Percentiles rank a stretch among this genome's conserved stretches.
phyloP scores from a whole-genome alignment of 2,797 vertebrate species.

The Pseudomugil tenellus region DNA sequence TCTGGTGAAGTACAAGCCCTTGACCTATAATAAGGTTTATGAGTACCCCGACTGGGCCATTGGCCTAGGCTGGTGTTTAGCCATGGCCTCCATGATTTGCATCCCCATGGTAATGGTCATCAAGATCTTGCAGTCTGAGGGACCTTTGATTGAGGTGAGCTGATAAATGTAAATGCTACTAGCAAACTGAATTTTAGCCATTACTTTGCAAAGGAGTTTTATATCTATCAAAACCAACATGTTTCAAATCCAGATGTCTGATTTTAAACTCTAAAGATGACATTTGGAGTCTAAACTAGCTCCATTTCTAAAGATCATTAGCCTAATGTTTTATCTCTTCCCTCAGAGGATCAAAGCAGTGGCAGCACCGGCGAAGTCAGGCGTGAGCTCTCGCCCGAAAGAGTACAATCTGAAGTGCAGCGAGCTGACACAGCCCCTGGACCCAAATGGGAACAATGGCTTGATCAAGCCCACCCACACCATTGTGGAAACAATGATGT shows the following conservation, averaged over 20 bases:
- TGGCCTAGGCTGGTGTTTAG: conserved; percentile 93
- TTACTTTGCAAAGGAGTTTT: neutral
- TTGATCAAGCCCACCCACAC: conserved; percentile 93
- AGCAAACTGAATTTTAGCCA: neutral
- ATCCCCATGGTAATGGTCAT: conserved; percentile 95
- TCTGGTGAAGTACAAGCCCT: conserved; percentile 93
- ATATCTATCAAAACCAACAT: too few species aligned
- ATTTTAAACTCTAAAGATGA: conserved; percentile 16
- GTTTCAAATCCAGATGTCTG: conserved; percentile 4
- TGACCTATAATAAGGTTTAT: conserved; percentile 97
- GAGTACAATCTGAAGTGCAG: conserved; percentile 85
- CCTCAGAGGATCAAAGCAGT: conserved; percentile 93
- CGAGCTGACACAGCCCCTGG: conserved; percentile 89
- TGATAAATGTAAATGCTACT: neutral
- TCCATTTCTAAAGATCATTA: conserved; percentile 21
- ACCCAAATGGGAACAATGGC: conserved; percentile 86
- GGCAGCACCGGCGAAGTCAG: conserved; percentile 89
- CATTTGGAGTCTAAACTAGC: conserved; percentile 4
- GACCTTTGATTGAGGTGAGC: conserved; percentile 92
- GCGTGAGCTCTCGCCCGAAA: conserved; percentile 87
- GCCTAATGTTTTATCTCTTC: conserved; percentile 31
- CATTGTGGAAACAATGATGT: conserved; percentile 98
- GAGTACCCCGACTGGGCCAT: conserved; percentile 95
- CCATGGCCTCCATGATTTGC: conserved; percentile 94
- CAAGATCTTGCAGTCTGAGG: conserved; percentile 92